These are phyloP conservation scores for Poecilia wingei DNA, from an alignment of 2,797 vertebrate species.

Conservation along the genomic window DNA sequence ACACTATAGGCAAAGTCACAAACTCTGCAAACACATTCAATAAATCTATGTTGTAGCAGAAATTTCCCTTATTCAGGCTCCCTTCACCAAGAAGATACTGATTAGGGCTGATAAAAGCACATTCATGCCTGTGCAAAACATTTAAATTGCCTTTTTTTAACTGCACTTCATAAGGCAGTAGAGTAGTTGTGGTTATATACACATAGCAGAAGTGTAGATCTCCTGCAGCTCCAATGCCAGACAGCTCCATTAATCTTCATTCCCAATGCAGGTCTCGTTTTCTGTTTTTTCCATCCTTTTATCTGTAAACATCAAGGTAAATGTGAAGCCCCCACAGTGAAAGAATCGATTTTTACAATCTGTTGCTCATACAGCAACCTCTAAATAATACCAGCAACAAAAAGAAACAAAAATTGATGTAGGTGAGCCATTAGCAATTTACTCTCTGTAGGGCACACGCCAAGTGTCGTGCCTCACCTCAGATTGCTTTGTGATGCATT, in stretches of 20 bases:
- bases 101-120: neutral
- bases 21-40: conserved; percentile 14
- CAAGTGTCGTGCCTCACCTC: conserved; percentile 5
- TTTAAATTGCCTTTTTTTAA: conserved; percentile 8
- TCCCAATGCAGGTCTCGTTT: conserved; percentile 47
- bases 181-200: conserved; percentile 27
- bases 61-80: conserved; percentile 14
- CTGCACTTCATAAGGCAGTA: conserved; percentile 20
- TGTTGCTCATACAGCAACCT: conserved; percentile 36
- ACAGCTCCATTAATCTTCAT: conserved; percentile 65
- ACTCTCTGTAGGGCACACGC: conserved; percentile 21
- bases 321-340: conserved; percentile 35
- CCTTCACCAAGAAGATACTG: neutral
- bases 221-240: conserved; percentile 36
- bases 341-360: conserved; percentile 65
- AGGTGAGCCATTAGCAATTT: conserved; percentile 43
- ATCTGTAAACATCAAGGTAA: conserved; percentile 68
- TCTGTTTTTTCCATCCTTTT: conserved; percentile 47
- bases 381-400: conserved; percentile 28
- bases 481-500: neutral
- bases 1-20: neutral
- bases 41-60: conserved; percentile 14
- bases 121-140: neutral
- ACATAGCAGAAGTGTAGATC: conserved; percentile 32
- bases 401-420: conserved; percentile 11